A percentile compares a stretch with the other conserved stretches of the same genome.
These are phyloP conservation scores for Agonopterix alstromeriana DNA, from an alignment of 2,888 invertebrate genomes.

Conservation along the genomic window DNA sequence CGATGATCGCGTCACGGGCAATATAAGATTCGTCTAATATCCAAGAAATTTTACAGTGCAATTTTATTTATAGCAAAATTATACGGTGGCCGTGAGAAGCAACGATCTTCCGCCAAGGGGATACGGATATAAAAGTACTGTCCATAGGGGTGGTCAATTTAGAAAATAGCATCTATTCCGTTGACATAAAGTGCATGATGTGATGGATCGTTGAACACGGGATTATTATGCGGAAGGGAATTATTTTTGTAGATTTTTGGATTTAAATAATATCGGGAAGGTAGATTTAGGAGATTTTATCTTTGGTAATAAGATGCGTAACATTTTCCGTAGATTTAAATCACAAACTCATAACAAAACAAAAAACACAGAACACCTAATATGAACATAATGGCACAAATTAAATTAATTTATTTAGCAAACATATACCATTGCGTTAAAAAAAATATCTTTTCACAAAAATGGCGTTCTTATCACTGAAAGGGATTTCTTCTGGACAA, in stretches of 20 bases:
- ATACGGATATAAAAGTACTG: not conserved
- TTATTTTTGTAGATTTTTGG: conserved; percentile 14
- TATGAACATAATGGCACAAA: too few relatives aligned
- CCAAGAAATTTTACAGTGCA: conserved; percentile 63
- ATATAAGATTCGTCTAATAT: conserved; percentile 10
- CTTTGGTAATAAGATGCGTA: not conserved
- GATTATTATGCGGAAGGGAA: conserved; percentile 11
- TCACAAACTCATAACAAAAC: too few relatives aligned
- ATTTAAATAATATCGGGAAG: conserved; percentile 5
- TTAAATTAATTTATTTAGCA: too few relatives aligned
- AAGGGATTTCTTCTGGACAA: too few relatives aligned
- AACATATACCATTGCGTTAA: too few relatives aligned
- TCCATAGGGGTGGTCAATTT: too few relatives aligned
- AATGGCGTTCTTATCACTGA: too few relatives aligned
- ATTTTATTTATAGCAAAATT: conserved; percentile 71
- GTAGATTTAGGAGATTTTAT: not conserved
- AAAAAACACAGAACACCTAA: too few relatives aligned
- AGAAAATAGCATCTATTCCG: not conserved
- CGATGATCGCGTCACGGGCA: too few relatives aligned
- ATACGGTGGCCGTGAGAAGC: conserved; percentile 64
- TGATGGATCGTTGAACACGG: conserved; percentile 3
- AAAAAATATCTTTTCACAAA: too few relatives aligned
- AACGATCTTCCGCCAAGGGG: conserved; percentile 24
- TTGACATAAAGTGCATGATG: not conserved
- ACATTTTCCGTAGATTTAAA: not conserved